A percentile compares a stretch with the other conserved stretches of the same genome.
Evolutionary conservation across 2,113 vertebrate genomes (phyloP).

Genomic region (Pelecanus crispus): DNA sequence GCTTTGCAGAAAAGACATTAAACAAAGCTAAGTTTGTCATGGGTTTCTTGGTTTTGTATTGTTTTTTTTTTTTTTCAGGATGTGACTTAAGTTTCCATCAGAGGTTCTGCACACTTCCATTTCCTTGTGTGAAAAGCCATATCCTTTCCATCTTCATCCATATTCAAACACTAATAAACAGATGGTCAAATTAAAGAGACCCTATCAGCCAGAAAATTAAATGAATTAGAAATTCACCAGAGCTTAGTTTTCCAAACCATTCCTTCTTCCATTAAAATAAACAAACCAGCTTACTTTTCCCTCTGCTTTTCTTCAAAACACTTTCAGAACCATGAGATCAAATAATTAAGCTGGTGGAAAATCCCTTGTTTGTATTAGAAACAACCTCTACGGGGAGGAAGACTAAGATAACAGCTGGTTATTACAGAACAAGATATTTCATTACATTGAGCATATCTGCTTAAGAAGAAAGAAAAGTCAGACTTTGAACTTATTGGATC

Average conservation of each 20-base stretch:
- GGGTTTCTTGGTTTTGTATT: not conserved
- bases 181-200: conserved; percentile 65
- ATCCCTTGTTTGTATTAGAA: conserved; percentile 48
- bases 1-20: not conserved
- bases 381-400: conserved; percentile 10
- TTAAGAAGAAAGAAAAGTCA: not conserved
- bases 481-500: conserved; percentile 28
- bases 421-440: conserved; percentile 38
- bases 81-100: not conserved
- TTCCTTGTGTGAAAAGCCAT: not conserved
- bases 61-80: not conserved
- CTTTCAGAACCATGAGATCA: conserved; percentile 37
- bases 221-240: conserved; percentile 60
- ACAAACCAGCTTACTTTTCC: conserved; percentile 23
- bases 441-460: not conserved
- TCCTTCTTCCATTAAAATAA: conserved; percentile 53
- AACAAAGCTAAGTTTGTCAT: not conserved
- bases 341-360: conserved; percentile 58
- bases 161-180: conserved; percentile 54
- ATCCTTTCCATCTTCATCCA: conserved; percentile 7
- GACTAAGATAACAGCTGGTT: conserved; percentile 49
- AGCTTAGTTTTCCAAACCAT: conserved; percentile 40
- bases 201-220: conserved; percentile 66
- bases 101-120: not conserved
- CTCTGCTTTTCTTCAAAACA: conserved; percentile 16